Conservation (phyloP, 2,797 vertebrate genomes). For the Falco columbarius region DNA sequence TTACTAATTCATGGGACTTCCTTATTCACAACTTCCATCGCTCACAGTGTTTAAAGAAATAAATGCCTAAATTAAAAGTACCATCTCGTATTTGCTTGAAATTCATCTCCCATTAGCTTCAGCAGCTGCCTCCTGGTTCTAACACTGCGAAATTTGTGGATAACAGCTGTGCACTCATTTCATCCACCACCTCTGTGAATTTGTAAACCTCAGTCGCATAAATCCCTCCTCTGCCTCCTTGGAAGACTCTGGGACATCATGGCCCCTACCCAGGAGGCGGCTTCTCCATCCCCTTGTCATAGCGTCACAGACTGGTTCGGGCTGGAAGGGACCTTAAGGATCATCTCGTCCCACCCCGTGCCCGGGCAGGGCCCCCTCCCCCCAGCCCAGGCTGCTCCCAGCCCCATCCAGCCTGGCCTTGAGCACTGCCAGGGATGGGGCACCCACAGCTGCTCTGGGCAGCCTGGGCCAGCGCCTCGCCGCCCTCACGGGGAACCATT, state of each 20-base stretch:
- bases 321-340: neutral
- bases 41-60: neutral
- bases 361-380: neutral
- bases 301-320: neutral
- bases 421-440: neutral
- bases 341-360: neutral
- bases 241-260: neutral
- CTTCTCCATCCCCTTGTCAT: neutral
- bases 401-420: accelerated
- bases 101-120: neutral
- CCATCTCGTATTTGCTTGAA: neutral
- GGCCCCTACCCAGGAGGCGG: neutral
- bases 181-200: neutral
- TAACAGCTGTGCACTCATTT: neutral
- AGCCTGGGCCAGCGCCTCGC: neutral
- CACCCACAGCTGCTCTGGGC: neutral
- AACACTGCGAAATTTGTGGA: neutral
- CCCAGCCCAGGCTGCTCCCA: neutral
- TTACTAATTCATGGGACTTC: accelerated
- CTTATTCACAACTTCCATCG: neutral
- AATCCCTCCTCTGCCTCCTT: neutral
- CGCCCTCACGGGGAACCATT: accelerated
- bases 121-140: neutral
- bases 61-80: neutral
- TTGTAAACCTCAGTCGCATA: neutral